Base-by-base conservation (phyloP, 2,113 vertebrate species). In the Oophaga pumilio region DNA sequence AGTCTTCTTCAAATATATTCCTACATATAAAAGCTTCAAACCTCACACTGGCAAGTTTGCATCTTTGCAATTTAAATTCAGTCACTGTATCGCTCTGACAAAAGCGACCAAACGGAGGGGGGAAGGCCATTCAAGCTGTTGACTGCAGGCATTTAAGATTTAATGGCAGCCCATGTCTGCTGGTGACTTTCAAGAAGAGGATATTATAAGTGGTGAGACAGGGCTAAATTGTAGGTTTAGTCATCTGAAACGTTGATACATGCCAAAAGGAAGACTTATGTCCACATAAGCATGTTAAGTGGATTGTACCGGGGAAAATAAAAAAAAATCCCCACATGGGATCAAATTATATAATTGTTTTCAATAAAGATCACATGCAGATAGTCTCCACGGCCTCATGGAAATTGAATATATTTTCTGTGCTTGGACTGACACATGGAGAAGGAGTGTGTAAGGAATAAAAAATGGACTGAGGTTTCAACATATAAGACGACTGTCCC, bases 161-260 rank as follows among this genome's bases (percentile, higher is more conserved):
- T 93, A 92, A 92, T 91, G 91, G 90, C 91, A 93, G 90, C 88
- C 88, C 0, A 0, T 9, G 85, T 91, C 91, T 93, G 90, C 89
- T 88, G 74, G 87, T 85, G 90, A 80, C 91, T 94, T 90, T 92
- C 90, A 89, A 64, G 89, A 73, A 90, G 87, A 92, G 90, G 87
- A 93, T 91, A 94, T 93, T 94, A 94, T 92, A 92, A 86, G 91
- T 89, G 89, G 50, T 76, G 92, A 94, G 91, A 91, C 88, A 93
- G 91, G 91, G 93, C 91, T 94, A 94, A 94, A 95, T 91, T 95
- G 92, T 92, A 94, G 94, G 93, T 92, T 96, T 93, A 94, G 90
- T 94, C 91, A 88, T 91, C 92, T 94, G 92, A 94, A 92, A 95
- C 92, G 92, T 90, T 91, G 90, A 95, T 94, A 93, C 92, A 91